Evolutionary conservation across 2,888 invertebrate genomes (phyloP).

Genomic region (Gandaritis pyraliata): DNA sequence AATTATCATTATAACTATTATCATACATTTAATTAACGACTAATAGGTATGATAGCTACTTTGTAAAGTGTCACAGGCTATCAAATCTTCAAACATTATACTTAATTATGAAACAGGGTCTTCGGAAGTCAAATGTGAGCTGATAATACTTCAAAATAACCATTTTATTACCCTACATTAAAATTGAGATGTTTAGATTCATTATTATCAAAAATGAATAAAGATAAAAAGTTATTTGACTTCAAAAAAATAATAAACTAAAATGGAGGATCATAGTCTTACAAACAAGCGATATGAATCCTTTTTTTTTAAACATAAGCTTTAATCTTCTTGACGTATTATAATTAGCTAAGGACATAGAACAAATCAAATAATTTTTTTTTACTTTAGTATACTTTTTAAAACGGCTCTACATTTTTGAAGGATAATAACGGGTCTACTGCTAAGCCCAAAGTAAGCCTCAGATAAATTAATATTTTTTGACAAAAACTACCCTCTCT

Average conservation of each 20-base stretch:
- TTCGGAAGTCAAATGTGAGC: constrained; percentile 33
- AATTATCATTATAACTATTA: constrained; percentile 70
- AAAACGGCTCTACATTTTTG: not conserved
- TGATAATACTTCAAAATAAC: constrained; percentile 50
- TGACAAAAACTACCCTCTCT: constrained; percentile 4
- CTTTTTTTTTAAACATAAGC: not conserved
- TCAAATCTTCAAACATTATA: constrained; percentile 47
- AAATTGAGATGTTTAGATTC: constrained; percentile 28
- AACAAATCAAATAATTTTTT: not conserved
- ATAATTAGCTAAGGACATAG: not conserved
- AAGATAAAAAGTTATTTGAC: constrained; percentile 24
- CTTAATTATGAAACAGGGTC: constrained; percentile 49
- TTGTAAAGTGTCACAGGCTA: constrained; percentile 57
- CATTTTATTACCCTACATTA: constrained; percentile 42
- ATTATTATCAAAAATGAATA: constrained; percentile 33
- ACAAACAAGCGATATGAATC: not conserved
- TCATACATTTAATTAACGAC: constrained; percentile 71
- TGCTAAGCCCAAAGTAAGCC: not conserved
- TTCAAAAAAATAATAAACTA: constrained; percentile 15
- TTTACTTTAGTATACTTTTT: not conserved
- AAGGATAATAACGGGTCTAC: constrained; percentile 3
- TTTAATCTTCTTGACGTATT: not conserved
- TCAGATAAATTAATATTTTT: not conserved
- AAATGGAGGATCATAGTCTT: not conserved
- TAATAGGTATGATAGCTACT: constrained; percentile 72